Conservation (phyloP, 2,113 vertebrate genomes). For the Albula goreensis region DNA sequence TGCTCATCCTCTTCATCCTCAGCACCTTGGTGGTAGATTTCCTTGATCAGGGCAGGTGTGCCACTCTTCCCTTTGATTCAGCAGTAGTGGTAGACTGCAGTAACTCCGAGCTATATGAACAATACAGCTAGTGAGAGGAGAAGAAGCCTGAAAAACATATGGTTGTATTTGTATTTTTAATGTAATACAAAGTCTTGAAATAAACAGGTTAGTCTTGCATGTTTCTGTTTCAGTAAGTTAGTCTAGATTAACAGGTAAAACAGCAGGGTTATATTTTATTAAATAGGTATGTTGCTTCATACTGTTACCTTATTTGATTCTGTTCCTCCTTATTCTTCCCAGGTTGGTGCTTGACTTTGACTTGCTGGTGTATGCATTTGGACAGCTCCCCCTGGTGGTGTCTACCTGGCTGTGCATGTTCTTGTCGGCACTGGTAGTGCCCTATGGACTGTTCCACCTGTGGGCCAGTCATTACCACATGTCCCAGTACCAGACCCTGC, state of each 20-base stretch:
- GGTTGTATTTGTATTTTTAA: too few species aligned
- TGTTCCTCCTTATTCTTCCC: conserved; percentile 4
- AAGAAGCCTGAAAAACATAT: too few species aligned
- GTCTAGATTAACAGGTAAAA: too few species aligned
- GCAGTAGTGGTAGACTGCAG: too few species aligned
- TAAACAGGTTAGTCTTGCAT: too few species aligned
- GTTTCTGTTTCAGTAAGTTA: too few species aligned
- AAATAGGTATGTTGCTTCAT: neutral
- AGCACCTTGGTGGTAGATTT: conserved; percentile 91
- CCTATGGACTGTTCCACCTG: conserved; percentile 77
- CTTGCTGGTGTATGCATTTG: conserved; percentile 86
- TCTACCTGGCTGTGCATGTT: conserved; percentile 91
- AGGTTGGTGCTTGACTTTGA: conserved; percentile 92
- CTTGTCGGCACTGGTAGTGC: conserved; percentile 75
- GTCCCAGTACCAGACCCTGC: conserved; percentile 61
- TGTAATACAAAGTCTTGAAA: too few species aligned
- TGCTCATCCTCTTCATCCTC: conserved; percentile 93
- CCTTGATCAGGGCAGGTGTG: conserved; percentile 94
- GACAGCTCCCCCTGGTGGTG: conserved; percentile 79
- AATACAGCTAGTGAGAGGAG: too few species aligned
- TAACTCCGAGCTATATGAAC: too few species aligned
- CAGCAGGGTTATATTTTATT: too few species aligned
- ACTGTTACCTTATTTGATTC: neutral
- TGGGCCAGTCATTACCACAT: conserved; percentile 78
- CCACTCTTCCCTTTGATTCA: neutral